Base-by-base conservation (phyloP, 2,113 vertebrate species). In the Misgurnus anguillicaudatus region DNA sequence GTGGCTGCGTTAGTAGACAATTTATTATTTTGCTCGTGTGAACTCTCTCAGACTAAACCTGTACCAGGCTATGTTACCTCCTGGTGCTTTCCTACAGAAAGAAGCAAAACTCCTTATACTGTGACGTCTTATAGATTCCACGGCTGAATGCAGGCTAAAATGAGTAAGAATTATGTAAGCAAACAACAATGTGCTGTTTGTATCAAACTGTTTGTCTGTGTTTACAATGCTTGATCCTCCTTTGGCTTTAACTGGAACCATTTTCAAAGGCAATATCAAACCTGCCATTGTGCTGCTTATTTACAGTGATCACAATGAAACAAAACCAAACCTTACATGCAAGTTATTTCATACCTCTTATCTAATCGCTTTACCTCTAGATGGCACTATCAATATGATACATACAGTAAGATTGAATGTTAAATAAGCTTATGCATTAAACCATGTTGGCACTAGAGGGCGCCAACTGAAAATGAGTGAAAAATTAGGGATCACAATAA, bases 141-240 rank as follows among this genome's bases (percentile, higher is more conserved):
- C 48, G 42, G 77, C 83, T 85, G 85, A 70, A 57, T 69, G 74
- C 39, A 79, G 78, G 45, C 38, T 63, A 75, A 74, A 80, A 84
- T 41, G 71, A 1, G 45, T 71, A 13, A 64, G 39, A 51, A n/a
- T 10, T 42, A 53, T 51, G 36, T 39, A 19, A 21, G 13, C n/a
- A n/a, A n/a, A n/a, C n/a, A 3, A 4, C 10, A 48, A 51, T 14
- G 1, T 14, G 14, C 48, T 4, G 13, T 51, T 14, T 51, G 41
- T 42, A 9, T 48, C 47, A 48, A 47, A 47, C 45, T 10, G 9
- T 10, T 9, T 47, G 9, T 13, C 2, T 47, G 3, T 47, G 45
- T 13, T 47, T 2, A 11, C 10, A 47, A 48, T 13, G 47, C 4
- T 48, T 48, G n/a, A n/a, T n/a, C n/a, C n/a, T n/a, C n/a, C n/a